Evolutionary conservation across 2,888 invertebrate species (phyloP), one percentile per base, ranked within the genome.

Genomic region (Neoascia interrupta): DNA sequence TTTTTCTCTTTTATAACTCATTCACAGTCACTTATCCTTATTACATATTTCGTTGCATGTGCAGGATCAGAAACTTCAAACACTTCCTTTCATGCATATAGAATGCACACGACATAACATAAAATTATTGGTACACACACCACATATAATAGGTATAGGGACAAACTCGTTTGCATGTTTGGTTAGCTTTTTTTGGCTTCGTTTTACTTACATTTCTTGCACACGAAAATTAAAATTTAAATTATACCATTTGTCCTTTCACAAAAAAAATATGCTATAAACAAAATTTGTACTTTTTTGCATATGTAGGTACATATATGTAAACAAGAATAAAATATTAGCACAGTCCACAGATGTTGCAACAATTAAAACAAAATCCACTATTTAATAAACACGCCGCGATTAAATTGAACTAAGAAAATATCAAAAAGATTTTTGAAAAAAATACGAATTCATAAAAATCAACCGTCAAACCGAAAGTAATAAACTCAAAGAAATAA

Each of bases 161-260:
- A 3, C 5, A 2, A 41, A n/a, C n/a, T n/a, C n/a, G n/a, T n/a
- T n/a, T n/a, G n/a, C n/a, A n/a, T n/a, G n/a, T n/a, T n/a, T n/a
- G n/a, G n/a, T n/a, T n/a, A n/a, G 2, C 11, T 19, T 41, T 64
- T n/a, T 34, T 34, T 53, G 37, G 39, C 54, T 54, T 66, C 37
- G 8, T 26, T 47, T 51, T 69, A 69, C 68, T 69, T 69, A 69
- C 68, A 69, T 69, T 69, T 68, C 68, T 68, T 68, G 68, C 56
- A 58, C 68, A 68, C 39, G 34, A 58, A 58, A 36, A 26, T 39
- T 2, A 37, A 68, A 68, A 49, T 36, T 47, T 28, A 16, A 47
- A 58, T 18, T 37, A 13, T 37, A 68, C 28, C 36, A 36, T 36
- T 34, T 45, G 16, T 47, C 31, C 13, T 23, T 3, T 37, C 3